Base-by-base conservation (phyloP, 2,797 vertebrate species). In the Mormyrops attenuatus region DNA sequence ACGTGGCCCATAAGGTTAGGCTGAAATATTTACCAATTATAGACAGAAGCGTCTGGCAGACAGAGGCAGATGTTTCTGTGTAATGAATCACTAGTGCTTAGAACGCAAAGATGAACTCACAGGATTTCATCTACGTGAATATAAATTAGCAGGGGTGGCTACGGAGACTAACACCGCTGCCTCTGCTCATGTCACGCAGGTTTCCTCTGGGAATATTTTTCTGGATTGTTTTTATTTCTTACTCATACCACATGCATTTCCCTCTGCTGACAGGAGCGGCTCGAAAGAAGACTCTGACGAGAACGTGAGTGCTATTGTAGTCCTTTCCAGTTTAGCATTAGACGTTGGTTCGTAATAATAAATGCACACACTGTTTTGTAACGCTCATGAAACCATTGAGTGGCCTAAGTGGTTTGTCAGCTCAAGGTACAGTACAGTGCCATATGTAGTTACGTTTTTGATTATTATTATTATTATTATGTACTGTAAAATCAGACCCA, bases 11-110 rank as follows among this genome's bases (percentile, higher is more conserved):
- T 30, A 86, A 86, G 63, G 47, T 88, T 73, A 88, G 26, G 15
- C 44, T 38, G 50, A 49, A 52, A 26, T 63, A 13, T 77, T 88
- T 88, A 80, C 52, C 49, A 88, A 52, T 88, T 69, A 66, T 17
- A 77, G 60, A 52, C 55, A 15, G 26, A 52, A 44, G 6, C 15
- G 26, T 50, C 44, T 22, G 57, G 77, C 47, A 80, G 63, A 88
- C 44, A 22, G 73, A 80, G 30, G 88, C 60, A 77, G 22, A 52
- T 11, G 63, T 38, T 73, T 80, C 30, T 50, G 50, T 9, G 47
- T 52, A 88, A 77, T 88, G 66, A 80, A 50, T 52, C 88, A n/a
- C 84, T 44, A 80, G 73, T 80, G 84, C 50, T 13, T 52, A 44
- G 30, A 88, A 52, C 57, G 26, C 34, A 26, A 38, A 4, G 49